Conservation (phyloP, 2,113 vertebrate species). For the Fregata magnificens region DNA sequence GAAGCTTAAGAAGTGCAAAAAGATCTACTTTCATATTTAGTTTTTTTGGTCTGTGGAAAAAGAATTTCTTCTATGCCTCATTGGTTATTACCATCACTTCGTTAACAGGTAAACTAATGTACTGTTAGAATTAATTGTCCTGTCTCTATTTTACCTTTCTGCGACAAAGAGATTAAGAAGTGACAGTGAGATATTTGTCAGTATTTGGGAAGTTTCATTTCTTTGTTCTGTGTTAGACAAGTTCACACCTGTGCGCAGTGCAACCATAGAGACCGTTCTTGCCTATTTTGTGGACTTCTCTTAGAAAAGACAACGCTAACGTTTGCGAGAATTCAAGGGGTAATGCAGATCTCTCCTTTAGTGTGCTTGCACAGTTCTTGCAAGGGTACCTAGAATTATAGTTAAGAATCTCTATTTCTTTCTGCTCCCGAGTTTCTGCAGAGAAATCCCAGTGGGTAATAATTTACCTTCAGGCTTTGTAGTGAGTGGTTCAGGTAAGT, state of each 20-base stretch:
- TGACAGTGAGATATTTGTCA: not conserved
- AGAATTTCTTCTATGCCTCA: not conserved
- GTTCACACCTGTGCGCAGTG: not conserved
- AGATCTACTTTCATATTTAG: not conserved
- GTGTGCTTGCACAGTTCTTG: not conserved
- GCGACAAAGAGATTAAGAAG: not conserved
- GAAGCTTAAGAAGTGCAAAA: not conserved
- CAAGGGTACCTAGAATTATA: not conserved
- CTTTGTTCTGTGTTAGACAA: not conserved
- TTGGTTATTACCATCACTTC: not conserved
- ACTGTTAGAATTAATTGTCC: not conserved
- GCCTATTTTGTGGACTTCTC: not conserved
- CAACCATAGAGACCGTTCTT: not conserved
- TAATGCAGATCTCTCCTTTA: not conserved
- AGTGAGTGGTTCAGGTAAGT: not conserved
- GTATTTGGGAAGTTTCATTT: not conserved
- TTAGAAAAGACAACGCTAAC: not conserved
- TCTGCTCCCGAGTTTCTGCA: not conserved
- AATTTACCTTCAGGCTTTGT: not conserved
- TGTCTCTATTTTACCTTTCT: not conserved
- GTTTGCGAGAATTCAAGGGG: not conserved
- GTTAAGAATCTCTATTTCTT: not conserved
- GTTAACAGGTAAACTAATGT: not conserved
- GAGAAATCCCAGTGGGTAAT: not conserved
- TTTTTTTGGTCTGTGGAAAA: not conserved